Evolutionary conservation across 2,113 vertebrate species (phyloP).

Genomic region (Bubo blakistoni): DNA sequence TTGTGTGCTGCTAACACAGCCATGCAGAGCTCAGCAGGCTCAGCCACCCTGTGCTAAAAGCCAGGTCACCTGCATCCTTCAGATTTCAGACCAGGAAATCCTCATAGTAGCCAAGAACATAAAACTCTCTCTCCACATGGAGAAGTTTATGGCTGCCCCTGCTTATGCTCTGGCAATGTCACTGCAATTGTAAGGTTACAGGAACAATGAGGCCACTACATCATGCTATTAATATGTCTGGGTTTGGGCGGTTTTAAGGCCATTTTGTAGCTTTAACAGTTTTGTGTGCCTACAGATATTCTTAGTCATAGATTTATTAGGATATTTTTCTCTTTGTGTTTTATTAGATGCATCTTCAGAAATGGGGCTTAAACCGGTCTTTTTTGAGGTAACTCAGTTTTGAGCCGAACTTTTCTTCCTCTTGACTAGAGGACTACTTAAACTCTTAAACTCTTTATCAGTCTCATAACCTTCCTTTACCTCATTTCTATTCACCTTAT

Average conservation of each 20-base stretch:
- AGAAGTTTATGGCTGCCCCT: background rate
- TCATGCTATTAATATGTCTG: background rate
- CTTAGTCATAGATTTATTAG: constrained; percentile 33
- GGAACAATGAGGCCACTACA: background rate
- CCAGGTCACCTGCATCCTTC: background rate
- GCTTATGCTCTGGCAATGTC: background rate
- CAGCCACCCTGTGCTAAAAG: background rate
- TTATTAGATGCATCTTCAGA: constrained; percentile 16
- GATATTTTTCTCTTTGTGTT: constrained; percentile 25
- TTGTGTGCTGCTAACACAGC: background rate
- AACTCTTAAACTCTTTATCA: background rate
- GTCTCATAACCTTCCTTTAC: background rate
- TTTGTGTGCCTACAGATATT: constrained; percentile 36
- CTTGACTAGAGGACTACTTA: background rate
- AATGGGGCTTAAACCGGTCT: background rate
- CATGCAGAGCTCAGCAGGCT: background rate
- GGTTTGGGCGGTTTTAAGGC: background rate
- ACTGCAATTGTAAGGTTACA: constrained; percentile 7
- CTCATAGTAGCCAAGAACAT: background rate
- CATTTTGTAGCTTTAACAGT: constrained; percentile 44
- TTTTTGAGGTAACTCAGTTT: background rate
- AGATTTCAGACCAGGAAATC: background rate
- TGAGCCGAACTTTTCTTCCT: background rate
- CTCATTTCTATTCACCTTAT: background rate
- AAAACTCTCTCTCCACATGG: background rate